Evolutionary conservation across 2,113 vertebrate genomes (phyloP).

Genomic region (Martes martes): DNA sequence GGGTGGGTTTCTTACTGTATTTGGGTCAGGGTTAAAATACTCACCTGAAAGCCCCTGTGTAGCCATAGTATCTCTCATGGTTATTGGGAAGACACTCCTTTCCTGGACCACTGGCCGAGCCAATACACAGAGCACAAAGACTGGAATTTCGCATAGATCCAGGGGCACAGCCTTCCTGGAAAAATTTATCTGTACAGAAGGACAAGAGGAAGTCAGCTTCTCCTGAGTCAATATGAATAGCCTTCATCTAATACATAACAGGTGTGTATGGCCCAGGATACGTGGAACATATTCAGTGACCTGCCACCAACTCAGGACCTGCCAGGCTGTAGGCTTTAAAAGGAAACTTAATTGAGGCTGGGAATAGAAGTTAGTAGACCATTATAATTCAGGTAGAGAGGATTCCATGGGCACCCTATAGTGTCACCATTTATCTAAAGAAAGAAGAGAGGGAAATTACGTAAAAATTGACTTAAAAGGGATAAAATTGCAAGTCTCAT

Average conservation of each 20-base stretch:
- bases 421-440: background rate
- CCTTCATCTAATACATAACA: background rate
- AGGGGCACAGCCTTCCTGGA: conserved; percentile 89
- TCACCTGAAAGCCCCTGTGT: conserved; percentile 91
- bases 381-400: background rate
- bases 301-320: background rate
- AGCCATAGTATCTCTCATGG: conserved; percentile 89
- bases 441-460: background rate
- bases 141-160: conserved; percentile 82
- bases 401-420: background rate
- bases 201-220: background rate
- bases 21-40: background rate
- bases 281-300: background rate
- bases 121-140: conserved; percentile 88
- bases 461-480: background rate
- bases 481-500: background rate
- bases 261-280: background rate
- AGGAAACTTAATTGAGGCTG: background rate
- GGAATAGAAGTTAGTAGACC: background rate
- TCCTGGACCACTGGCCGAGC: conserved; percentile 53
- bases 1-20: background rate
- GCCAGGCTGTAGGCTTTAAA: background rate
- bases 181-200: conserved; percentile 81
- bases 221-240: background rate
- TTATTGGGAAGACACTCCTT: conserved; percentile 83